Percentiles rank a stretch among this genome's conserved stretches.
These are phyloP conservation scores for Echinarachnius parma DNA, from an alignment of 53 echinoderm and acorn worm genomes.

Conservation along the genomic window DNA sequence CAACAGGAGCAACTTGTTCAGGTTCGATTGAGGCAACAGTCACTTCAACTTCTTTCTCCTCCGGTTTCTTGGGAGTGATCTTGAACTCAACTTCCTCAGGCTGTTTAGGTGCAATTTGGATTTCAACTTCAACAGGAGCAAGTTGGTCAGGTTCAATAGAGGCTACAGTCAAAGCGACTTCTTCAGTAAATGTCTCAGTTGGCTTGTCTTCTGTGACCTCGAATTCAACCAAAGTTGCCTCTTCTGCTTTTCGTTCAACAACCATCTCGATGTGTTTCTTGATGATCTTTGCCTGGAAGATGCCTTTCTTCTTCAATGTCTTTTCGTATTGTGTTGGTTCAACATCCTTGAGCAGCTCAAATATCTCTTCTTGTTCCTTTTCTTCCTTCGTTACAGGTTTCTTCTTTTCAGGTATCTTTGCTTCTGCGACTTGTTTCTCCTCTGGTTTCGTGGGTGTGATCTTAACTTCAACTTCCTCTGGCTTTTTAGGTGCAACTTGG, in stretches of 20 bases:
- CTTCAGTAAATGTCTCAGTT: not conserved
- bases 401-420: not conserved
- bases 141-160: not conserved
- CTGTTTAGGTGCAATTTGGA: not conserved
- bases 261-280: slow-evolving; percentile 50
- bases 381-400: not conserved
- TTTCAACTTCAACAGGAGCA: not conserved
- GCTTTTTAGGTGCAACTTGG: not conserved
- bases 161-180: not conserved
- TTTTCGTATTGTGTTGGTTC: slow-evolving; percentile 49
- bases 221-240: slow-evolving; percentile 23
- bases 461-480: slow-evolving; percentile 15
- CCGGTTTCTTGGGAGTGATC: not conserved
- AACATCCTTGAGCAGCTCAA: slow-evolving; percentile 65
- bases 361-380: slow-evolving; percentile 45
- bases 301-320: slow-evolving; percentile 47
- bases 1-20: slow-evolving; percentile 30
- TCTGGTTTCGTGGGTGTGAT: slow-evolving; percentile 6
- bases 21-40: not conserved
- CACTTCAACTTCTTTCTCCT: slow-evolving; percentile 24
- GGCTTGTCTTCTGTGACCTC: slow-evolving; percentile 2
- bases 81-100: slow-evolving; percentile 31
- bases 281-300: slow-evolving; percentile 47
- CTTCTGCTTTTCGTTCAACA: slow-evolving; percentile 42
- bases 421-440: slow-evolving; percentile 4